Conservation (phyloP, 1,140 invertebrate species). For the Myzus persicae region DNA sequence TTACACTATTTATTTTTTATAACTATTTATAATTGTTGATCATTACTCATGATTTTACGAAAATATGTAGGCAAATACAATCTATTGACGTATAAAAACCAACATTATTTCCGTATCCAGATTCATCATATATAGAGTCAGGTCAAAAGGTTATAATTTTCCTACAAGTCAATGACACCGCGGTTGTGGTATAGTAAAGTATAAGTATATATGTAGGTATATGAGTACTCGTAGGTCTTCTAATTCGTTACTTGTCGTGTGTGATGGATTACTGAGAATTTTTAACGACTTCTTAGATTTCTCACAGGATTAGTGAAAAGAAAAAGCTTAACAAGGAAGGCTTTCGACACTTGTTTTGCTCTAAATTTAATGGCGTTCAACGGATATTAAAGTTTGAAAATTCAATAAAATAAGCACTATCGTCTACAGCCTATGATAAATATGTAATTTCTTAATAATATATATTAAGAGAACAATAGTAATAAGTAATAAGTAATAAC, state of each 20-base stretch:
- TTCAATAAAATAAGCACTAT: not conserved
- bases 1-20: not conserved
- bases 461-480: not conserved
- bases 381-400: not conserved
- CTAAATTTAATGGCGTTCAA: not conserved
- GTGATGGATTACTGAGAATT: slow-evolving; percentile 32
- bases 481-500: too few species aligned
- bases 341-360: not conserved
- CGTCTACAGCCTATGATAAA: not conserved
- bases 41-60: not conserved
- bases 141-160: slow-evolving; percentile 28
- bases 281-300: slow-evolving; percentile 36
- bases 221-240: slow-evolving; percentile 33
- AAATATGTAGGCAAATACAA: not conserved
- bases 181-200: not conserved
- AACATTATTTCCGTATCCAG: slow-evolving; percentile 57
- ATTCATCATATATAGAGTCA: not conserved
- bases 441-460: not conserved
- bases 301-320: not conserved
- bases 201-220: not conserved
- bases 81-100: not conserved
- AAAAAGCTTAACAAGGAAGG: not conserved
- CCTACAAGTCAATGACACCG: slow-evolving; percentile 3
- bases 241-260: slow-evolving; percentile 27
- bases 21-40: not conserved